Base-by-base conservation (phyloP, 1,140 invertebrate species). In the Cepaea nemoralis region DNA sequence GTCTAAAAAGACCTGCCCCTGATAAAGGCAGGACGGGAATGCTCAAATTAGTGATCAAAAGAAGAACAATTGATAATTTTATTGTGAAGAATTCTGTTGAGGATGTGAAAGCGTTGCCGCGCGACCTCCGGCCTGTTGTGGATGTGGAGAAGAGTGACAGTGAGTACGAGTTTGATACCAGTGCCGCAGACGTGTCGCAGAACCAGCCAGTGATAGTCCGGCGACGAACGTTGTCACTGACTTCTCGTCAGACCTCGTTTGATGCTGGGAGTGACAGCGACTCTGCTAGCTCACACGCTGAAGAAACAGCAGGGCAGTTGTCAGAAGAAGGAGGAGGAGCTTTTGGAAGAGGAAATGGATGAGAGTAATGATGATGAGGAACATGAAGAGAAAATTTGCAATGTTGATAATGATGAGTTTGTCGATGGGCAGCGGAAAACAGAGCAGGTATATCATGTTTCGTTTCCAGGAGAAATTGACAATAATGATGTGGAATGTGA, bases 121-220 rank as follows among this genome's bases (percentile, higher is more conserved):
- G 39, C 14, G 78, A 80, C 42, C 48, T 80, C 12, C 71, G 55
- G 33, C 78, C 78, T 50, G 69, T 80, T 37, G 78, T 80, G 42
- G 55, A 80, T 55, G 6, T 80, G 48, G 69, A 80, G 45, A 80
- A 80, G 39, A 80, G 78, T 73, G 78, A 80, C 40, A 80, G 78
- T 73, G 67, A 71, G 35, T 80, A 80, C 59, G 78, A 80, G 48
- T 80, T 71, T 73, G 78, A 80, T 35, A 0, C 76, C 2, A 39
- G 16, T 10, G 24, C 24, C 0, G 16, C 40, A 12, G 66, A 22
- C 5, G 55, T 71, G 6, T 73, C 3, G 1, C 48, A 31, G 37
- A 42, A 63, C 22, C 40, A 73, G 27, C 48, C 69, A n/a, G 78
- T 80, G 0, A 50, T 71, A 71, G 78, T 80, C 31, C 31, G 69